Base-by-base conservation (phyloP, 2,888 invertebrate genomes). In the Slavum lentiscoides region DNA sequence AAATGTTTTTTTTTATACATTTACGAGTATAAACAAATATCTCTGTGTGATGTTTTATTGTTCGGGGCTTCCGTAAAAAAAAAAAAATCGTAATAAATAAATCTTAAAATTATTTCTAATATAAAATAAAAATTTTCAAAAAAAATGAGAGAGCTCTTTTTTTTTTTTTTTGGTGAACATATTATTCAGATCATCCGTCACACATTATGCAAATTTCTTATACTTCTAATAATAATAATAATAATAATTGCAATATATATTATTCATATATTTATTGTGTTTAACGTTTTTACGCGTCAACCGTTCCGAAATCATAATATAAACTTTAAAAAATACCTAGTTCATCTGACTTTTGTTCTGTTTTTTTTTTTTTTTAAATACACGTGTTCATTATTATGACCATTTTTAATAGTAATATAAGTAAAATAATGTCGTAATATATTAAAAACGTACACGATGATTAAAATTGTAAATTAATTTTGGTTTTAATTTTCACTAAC, bases 1-100 rank as follows among this genome's bases (percentile, higher is more conserved):
- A 43, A 30, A 30, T 30, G 30, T 30, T 30, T 30, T 30, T 30
- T 30, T 30, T 30, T 30, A 30, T 30, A 30, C 30, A 30, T 30
- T n/a, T n/a, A n/a, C n/a, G n/a, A n/a, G 4, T 39, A 75, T 59
- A 75, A 75, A 76, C 68, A 75, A 74, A 72, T 37, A 70, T 49
- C 53, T 76, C 67, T 77, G 4, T 74, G 77, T 77, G 77, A 77
- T 77, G 77, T 77, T 53, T 77, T 30, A 37, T 77, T 77, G 77
- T 70, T 77, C 77, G 13, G 69, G 49, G 77, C 70, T 77, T 53
- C 61, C 37, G 21, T 62, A 62, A 13, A 77, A 62, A 77, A 77
- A 70, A 77, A 69, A 11, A 58, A 23, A 62, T 49, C 19, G 23
- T 59, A 73, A 43, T 59, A 73, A 73, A 70, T 70, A 37, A 68